A percentile compares a stretch with the other conserved stretches of the same genome.
Evolutionary conservation across 1,140 invertebrate species (phyloP).

Genomic region (Drosophila chauvacae): DNA sequence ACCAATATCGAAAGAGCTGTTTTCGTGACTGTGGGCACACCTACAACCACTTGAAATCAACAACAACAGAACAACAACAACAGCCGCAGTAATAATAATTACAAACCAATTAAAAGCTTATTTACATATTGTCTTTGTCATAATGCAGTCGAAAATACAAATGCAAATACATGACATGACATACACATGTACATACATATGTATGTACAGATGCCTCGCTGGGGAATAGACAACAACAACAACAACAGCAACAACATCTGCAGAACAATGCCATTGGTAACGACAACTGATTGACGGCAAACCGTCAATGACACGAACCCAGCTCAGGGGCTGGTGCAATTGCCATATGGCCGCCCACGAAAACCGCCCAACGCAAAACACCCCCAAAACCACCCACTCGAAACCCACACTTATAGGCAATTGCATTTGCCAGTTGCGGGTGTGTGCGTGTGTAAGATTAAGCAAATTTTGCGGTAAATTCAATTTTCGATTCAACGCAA

Average conservation of each 20-base stretch:
- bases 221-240: slow-evolving; percentile 18
- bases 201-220: slow-evolving; percentile 11
- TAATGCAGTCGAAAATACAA: slow-evolving; percentile 31
- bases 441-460: slow-evolving; percentile 24
- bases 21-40: slow-evolving; percentile 2
- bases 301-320: slow-evolving; percentile 55
- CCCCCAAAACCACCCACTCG: slow-evolving; percentile 4
- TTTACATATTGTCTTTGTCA: slow-evolving; percentile 66
- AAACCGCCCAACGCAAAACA: slow-evolving; percentile 10
- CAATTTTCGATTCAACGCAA: slow-evolving; percentile 41
- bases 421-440: slow-evolving; percentile 13
- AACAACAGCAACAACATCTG: background rate
- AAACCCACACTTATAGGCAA: slow-evolving; percentile 11
- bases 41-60: slow-evolving; percentile 27
- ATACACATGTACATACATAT: background rate
- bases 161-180: background rate
- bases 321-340: slow-evolving; percentile 11
- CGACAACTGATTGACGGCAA: slow-evolving; percentile 68
- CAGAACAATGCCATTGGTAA: slow-evolving; percentile 22
- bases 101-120: slow-evolving; percentile 73
- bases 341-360: slow-evolving; percentile 28
- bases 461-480: slow-evolving; percentile 52
- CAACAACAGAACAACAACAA: slow-evolving; percentile 22
- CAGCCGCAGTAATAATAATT: slow-evolving; percentile 70
- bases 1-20: slow-evolving; percentile 44